These are phyloP conservation scores for Crocuta crocuta DNA, from an alignment of 2,113 vertebrate genomes.

Conservation along the genomic window DNA sequence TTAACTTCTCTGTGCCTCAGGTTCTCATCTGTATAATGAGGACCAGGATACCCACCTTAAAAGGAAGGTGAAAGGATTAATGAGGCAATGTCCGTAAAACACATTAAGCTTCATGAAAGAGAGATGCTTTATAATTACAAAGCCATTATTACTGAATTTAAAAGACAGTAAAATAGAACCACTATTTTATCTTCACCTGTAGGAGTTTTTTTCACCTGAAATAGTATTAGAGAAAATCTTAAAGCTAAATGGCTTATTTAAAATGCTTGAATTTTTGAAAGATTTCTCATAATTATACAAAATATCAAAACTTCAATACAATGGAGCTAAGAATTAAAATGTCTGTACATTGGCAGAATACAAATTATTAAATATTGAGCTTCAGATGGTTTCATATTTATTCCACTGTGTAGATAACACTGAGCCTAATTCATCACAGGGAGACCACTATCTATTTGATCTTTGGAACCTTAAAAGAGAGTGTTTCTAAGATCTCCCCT, in stretches of 20 bases:
- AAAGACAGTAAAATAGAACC: conserved; percentile 66
- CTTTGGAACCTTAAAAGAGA: conserved; percentile 36
- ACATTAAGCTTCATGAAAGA: conserved; percentile 72
- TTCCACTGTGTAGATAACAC: neutral
- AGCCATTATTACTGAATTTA: conserved; percentile 73
- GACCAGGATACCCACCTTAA: conserved; percentile 72
- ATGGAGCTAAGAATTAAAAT: conserved; percentile 33
- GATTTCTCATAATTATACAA: conserved; percentile 55
- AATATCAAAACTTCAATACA: conserved; percentile 58
- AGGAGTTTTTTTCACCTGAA: conserved; percentile 55
- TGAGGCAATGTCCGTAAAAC: conserved; percentile 69
- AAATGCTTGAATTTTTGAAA: conserved; percentile 59
- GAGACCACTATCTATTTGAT: conserved; percentile 48
- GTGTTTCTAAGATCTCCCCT: neutral
- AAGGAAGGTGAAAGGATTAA: conserved; percentile 69
- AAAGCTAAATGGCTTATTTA: conserved; percentile 50
- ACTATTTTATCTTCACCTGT: conserved; percentile 66
- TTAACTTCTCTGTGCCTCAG: conserved; percentile 83
- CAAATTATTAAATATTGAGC: conserved; percentile 56
- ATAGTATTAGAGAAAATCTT: conserved; percentile 27
- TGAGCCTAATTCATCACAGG: conserved; percentile 39
- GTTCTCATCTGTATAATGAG: conserved; percentile 78
- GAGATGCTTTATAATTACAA: conserved; percentile 71
- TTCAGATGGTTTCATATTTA: conserved; percentile 30
- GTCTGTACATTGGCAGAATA: conserved; percentile 42